Evolutionary conservation across 2,888 invertebrate species (phyloP), one percentile per base, ranked within the genome.

Genomic region (Lasius fuliginosus): DNA sequence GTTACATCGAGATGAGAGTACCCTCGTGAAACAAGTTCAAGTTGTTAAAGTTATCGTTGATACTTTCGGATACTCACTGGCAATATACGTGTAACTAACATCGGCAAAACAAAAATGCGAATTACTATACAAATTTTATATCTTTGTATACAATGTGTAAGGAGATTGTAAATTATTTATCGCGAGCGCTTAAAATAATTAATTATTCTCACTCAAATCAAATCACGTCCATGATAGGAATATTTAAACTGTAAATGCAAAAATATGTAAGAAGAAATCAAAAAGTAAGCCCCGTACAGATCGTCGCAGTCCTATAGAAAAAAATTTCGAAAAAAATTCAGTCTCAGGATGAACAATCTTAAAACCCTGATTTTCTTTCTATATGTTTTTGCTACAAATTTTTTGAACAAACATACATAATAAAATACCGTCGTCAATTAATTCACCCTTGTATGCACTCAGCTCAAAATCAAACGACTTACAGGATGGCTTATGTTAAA

Each of bases 401-500:
- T 46, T 46, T 23, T 11, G 5, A 76, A 53, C 27, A 40, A 76
- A 27, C n/a, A 42, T 23, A 30, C 15, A 18, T 56, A 27, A 56
- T 9, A 33, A 64, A 27, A 40, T 30, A 27, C 30, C 15, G 9
- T 67, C 2, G 15, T 64, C 30, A 68, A 11, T 40, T 68, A n/a
- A 30, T 15, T 12, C 27, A 56, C 5, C 53, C 18, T 68, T 56
- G n/a, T 36, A 67, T 30, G 40, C 40, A 40, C 40, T 77, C 30
- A 12, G 27, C 40, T 67, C 30, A 68, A 30, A 68, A 68, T 77
- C 23, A 67, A 77, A 23, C n/a, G 3, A 12, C n/a, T 64, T 46
- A 33, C 18, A 49, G 12, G 11, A 56, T 68, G 27, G 49, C 62
- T 77, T 82, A 87, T 79, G 46, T 42, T 11, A 82, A 67, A 87